These are phyloP conservation scores for Branchinecta lindahli DNA, from an alignment of 1,140 invertebrate genomes.

Conservation along the genomic window DNA sequence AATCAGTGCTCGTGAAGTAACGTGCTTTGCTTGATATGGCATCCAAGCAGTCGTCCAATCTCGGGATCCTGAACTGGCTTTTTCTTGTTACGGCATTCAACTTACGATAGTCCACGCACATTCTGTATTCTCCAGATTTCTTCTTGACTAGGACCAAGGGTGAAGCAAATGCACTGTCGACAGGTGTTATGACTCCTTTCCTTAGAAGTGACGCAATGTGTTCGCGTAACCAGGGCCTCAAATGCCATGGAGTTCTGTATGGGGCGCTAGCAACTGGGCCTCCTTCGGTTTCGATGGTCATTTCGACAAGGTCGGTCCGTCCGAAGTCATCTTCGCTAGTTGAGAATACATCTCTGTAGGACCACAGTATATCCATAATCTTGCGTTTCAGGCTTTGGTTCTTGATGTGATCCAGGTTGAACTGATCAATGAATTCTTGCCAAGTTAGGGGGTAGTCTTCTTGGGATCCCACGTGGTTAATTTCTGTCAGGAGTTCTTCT, in stretches of 20 bases:
- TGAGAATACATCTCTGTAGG: too few relatives aligned
- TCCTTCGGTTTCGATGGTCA: neutral
- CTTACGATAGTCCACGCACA: slow-evolving; percentile 36
- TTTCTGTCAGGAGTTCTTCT: too few relatives aligned
- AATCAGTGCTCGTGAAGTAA: slow-evolving; percentile 27
- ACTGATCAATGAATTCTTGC: too few relatives aligned
- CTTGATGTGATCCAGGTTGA: too few relatives aligned
- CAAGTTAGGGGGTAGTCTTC: too few relatives aligned
- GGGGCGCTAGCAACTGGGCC: neutral
- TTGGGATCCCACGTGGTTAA: too few relatives aligned
- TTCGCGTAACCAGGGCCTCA: neutral
- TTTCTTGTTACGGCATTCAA: slow-evolving; percentile 30
- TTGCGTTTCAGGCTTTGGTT: too few relatives aligned
- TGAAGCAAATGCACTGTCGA: slow-evolving; percentile 31
- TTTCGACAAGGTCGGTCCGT: too few relatives aligned
- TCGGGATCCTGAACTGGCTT: slow-evolving; percentile 32
- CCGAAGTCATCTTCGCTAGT: too few relatives aligned
- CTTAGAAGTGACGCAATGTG: neutral
- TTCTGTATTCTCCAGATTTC: slow-evolving; percentile 31
- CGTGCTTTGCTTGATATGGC: slow-evolving; percentile 21
- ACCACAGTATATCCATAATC: too few relatives aligned
- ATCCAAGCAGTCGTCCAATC: slow-evolving; percentile 27
- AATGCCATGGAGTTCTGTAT: neutral
- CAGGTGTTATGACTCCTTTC: slow-evolving; percentile 34
- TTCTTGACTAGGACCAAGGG: slow-evolving; percentile 38